Base-by-base conservation (phyloP, 1,140 invertebrate species). In the Sminthurides bifidus region DNA sequence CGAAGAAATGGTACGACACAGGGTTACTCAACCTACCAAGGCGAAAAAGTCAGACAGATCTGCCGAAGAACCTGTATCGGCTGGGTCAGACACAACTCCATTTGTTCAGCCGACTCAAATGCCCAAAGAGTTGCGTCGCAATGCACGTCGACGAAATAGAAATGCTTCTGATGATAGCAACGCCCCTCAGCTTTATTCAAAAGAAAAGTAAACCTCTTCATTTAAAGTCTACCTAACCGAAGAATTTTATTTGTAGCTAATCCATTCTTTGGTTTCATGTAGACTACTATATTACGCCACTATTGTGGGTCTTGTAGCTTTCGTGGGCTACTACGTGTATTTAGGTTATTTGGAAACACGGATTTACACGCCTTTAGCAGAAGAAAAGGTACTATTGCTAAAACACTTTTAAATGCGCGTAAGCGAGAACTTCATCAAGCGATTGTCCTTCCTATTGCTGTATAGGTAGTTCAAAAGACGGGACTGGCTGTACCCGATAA, bases 341-440 rank as follows among this genome's bases (percentile, higher is more conserved):
- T 73, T 83, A 64, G 85, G 87, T 10, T 88, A 90, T 67, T 70
- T 90, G 31, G 86, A 90, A 71, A 90, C 88, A 1, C 75, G 85
- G 58, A 85, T 95, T 0, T 90, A 87, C 66, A 92, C 87, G 2
- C 89, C 88, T 0, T 81, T 85, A 52, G 77, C 84, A 67, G 76
- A 79, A 41, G 77, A 81, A 57, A 86, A 83, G 74, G 84, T 87
- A 73, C 40, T 37, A 44, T 48, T 29, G 17, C 10, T 12, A 19
- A 24, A 10, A 6, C 6, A 29, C 17, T 15, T 43, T 43, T 6
- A 35, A 35, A 35, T 35, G n/a, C 8, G n/a, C n/a, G n/a, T 10
- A 35, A 35, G 8, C 8, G n/a, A 53, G 19, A 10, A n/a, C 38
- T 12, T 44, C 4, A 53, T 53, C 30, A 45, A 12, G 15, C 31